A percentile compares a stretch with the other conserved stretches of the same genome.
These are phyloP conservation scores for Ursus arctos DNA, from an alignment of 2,113 vertebrate species.

Conservation along the genomic window DNA sequence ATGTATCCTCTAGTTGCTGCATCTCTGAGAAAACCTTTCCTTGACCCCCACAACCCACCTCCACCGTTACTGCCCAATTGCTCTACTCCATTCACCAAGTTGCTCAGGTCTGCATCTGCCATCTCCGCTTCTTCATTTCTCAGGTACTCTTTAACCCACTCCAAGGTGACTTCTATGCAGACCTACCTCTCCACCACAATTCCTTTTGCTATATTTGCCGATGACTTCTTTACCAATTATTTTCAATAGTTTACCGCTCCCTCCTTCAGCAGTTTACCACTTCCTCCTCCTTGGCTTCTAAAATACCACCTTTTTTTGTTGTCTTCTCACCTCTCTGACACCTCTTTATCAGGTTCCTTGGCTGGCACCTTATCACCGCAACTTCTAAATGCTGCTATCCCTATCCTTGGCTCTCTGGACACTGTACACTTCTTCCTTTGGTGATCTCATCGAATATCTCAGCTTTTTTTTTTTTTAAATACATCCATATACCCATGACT, in stretches of 20 bases:
- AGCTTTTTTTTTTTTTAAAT: not conserved
- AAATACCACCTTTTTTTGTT: not conserved
- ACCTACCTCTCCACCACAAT: not conserved
- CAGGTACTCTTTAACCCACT: not conserved
- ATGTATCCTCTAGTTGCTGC: not conserved
- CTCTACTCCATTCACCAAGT: not conserved
- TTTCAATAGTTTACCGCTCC: not conserved
- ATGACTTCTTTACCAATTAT: not conserved
- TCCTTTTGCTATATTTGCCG: not conserved
- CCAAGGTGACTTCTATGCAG: not conserved
- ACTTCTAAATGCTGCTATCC: not conserved
- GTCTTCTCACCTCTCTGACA: constrained; percentile 23
- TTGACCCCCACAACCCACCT: not conserved
- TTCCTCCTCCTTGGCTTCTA: not conserved
- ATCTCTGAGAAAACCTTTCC: not conserved
- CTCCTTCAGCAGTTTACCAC: not conserved
- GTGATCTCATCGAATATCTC: not conserved
- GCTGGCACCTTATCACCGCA: not conserved
- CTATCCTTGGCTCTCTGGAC: not conserved
- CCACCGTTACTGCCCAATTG: not conserved
- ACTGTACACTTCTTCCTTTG: not conserved
- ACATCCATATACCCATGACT: not conserved
- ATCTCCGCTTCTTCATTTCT: not conserved
- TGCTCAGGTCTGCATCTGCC: not conserved
- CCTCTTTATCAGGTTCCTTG: constrained; percentile 51